phyloP scores from a whole-genome alignment of 1,140 invertebrate genomes.

The Heterodera carotae region DNA sequence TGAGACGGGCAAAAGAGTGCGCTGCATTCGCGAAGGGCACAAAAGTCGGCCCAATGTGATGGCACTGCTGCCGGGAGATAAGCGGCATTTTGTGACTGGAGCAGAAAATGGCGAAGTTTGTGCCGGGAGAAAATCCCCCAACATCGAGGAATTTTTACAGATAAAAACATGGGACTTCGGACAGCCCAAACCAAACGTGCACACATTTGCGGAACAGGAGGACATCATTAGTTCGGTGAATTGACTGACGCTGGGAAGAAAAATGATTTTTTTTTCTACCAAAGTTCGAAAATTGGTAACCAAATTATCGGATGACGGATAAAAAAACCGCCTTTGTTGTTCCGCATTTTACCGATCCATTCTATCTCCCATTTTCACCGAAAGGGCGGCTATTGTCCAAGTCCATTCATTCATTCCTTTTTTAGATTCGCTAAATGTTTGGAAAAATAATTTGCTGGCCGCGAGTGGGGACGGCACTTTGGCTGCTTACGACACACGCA shows the following conservation, averaged over 20 bases:
- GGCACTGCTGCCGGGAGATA: conserved; percentile 14
- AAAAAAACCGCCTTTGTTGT: too few species aligned
- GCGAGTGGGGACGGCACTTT: conserved; percentile 43
- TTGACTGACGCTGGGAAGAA: too few species aligned
- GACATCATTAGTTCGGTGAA: conserved; percentile 36
- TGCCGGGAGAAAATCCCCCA: background rate
- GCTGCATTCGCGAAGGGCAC: conserved; percentile 39
- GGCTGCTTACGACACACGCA: conserved; percentile 34
- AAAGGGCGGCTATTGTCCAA: too few species aligned
- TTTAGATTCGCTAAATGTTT: conserved; percentile 4
- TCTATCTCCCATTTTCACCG: too few species aligned
- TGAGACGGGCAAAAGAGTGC: conserved; percentile 37
- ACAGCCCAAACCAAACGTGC: conserved; percentile 20
- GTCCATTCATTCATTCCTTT: too few species aligned
- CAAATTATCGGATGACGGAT: too few species aligned
- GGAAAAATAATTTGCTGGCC: conserved; percentile 24
- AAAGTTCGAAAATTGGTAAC: too few species aligned
- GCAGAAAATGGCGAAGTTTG: conserved; percentile 38
- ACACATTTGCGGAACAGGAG: conserved; percentile 35
- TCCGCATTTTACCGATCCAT: too few species aligned
- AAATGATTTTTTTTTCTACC: too few species aligned
- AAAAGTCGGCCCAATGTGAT: conserved; percentile 33
- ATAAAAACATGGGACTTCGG: conserved; percentile 40
- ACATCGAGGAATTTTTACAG: conserved; percentile 21
- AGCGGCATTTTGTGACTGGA: conserved; percentile 30